A percentile compares a stretch with the other conserved stretches of the same genome.
phyloP scores from a whole-genome alignment of 2,113 vertebrate species.

The Cyanistes caeruleus region DNA sequence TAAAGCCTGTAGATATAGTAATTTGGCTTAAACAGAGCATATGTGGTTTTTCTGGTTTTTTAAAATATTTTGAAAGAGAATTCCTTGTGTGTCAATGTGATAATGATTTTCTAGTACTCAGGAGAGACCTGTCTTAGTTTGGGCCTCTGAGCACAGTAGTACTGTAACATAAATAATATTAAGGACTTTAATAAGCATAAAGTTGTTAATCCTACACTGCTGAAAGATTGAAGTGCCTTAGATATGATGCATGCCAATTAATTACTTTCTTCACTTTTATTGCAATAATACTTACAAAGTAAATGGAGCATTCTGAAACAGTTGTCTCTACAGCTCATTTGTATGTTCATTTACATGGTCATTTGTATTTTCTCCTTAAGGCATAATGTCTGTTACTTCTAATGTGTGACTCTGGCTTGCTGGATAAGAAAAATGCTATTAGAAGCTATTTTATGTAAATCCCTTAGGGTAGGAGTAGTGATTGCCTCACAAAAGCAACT shows the following conservation, averaged over 20 bases:
- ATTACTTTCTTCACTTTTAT: background rate
- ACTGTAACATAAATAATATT: background rate
- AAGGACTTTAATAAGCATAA: background rate
- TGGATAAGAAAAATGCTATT: background rate
- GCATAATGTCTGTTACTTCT: background rate
- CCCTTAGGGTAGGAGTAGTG: background rate
- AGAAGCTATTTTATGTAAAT: background rate
- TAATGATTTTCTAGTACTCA: background rate
- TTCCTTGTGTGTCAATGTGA: background rate
- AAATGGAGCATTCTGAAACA: background rate
- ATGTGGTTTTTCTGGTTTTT: background rate
- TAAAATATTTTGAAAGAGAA: background rate
- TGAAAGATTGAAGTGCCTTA: background rate
- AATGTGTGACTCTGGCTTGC: background rate
- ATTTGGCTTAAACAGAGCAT: background rate
- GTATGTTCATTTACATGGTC: background rate
- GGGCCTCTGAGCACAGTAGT: background rate
- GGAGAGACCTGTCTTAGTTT: background rate
- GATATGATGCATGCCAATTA: background rate
- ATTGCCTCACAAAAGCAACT: background rate
- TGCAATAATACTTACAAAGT: background rate
- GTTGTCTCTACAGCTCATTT: background rate
- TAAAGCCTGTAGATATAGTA: background rate
- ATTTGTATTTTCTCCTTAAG: background rate
- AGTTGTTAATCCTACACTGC: constrained; percentile 4